These are phyloP conservation scores for Ceryle rudis DNA, from an alignment of 2,797 vertebrate species.

Conservation along the genomic window DNA sequence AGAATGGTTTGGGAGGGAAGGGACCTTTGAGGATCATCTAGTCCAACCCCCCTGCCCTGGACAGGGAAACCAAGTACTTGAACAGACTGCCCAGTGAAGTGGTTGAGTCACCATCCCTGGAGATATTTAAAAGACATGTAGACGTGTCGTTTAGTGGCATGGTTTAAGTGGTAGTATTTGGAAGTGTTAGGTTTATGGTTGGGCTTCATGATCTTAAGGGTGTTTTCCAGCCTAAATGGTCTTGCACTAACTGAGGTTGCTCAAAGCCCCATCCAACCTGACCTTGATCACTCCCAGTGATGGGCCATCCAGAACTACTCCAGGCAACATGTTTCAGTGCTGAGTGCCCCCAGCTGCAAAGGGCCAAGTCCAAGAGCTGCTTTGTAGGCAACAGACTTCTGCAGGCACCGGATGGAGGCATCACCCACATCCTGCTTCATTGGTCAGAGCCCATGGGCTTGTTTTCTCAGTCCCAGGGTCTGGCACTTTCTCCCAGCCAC, in stretches of 20 bases:
- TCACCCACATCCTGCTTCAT: neutral
- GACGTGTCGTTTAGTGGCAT: rapidly evolving
- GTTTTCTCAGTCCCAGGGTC: neutral
- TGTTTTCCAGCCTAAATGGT: neutral
- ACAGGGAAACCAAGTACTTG: neutral
- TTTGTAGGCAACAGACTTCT: neutral
- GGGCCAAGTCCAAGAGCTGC: neutral
- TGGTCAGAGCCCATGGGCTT: too few species aligned
- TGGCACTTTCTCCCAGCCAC: neutral
- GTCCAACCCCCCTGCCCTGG: neutral
- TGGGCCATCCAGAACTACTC: neutral
- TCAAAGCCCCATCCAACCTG: neutral
- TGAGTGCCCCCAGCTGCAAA: neutral
- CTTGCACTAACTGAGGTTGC: neutral
- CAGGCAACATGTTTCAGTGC: neutral
- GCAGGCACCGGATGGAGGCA: neutral
- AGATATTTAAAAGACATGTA: neutral
- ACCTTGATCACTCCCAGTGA: neutral
- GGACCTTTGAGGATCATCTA: neutral
- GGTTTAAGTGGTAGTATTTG: neutral
- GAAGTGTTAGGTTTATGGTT: neutral
- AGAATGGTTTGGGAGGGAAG: neutral
- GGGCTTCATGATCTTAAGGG: neutral
- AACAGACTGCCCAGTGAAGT: neutral
- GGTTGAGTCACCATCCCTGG: neutral